Evolutionary conservation across 2,888 invertebrate genomes (phyloP).

Genomic region (Alloscopus bannaensis): DNA sequence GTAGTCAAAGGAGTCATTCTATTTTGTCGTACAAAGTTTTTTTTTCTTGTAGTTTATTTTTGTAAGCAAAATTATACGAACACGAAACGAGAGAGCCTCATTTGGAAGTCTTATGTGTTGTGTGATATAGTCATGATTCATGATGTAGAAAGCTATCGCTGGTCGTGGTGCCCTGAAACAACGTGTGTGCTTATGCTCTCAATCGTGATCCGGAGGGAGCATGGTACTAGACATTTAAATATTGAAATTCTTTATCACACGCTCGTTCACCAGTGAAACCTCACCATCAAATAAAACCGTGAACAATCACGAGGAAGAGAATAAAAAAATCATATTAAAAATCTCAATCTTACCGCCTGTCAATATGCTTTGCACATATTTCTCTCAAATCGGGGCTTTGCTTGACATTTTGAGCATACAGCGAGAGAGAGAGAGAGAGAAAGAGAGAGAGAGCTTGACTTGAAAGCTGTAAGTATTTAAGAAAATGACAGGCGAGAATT

Average conservation of each 20-base stretch:
- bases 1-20: no score
- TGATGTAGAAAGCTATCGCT: constrained; percentile 26
- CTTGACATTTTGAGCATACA: background rate
- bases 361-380: background rate
- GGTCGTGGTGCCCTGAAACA: constrained; percentile 18
- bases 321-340: background rate
- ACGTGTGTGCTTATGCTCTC: background rate
- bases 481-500: constrained; percentile 20
- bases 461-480: background rate
- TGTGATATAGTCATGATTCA: no score
- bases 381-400: no score
- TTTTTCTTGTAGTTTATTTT: no score
- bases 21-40: no score
- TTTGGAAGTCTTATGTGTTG: no score
- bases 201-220: constrained; percentile 26
- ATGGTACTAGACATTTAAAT: constrained; percentile 10
- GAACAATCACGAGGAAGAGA: constrained; percentile 26
- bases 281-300: constrained; percentile 32
- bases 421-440: constrained; percentile 9
- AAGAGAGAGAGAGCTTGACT: background rate
- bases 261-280: background rate
- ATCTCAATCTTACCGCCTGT: background rate
- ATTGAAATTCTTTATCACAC: constrained; percentile 5
- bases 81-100: no score
- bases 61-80: no score